Conservation (phyloP, 2,113 vertebrate species). For the Ia io region DNA sequence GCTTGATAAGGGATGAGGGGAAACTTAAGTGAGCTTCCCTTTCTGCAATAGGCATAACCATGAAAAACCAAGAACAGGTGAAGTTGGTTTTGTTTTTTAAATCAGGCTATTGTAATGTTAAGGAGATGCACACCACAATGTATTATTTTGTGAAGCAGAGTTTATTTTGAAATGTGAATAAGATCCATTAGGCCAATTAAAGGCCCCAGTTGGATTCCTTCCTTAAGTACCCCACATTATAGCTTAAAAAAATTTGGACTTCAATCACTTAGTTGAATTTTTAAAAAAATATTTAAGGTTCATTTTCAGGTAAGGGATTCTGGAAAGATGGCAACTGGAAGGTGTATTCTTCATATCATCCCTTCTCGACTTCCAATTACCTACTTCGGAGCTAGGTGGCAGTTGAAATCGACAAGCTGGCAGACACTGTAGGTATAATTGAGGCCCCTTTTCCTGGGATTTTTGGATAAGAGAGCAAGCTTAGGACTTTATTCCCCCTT, state of each 20-base stretch:
- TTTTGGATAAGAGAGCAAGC: neutral
- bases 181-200: neutral
- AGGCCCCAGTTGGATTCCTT: neutral
- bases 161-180: neutral
- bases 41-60: neutral
- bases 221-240: neutral
- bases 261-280: neutral
- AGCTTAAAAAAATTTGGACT: constrained; percentile 4
- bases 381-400: neutral
- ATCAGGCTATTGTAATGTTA: neutral
- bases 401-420: neutral
- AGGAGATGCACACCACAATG: neutral
- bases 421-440: neutral
- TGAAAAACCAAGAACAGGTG: neutral
- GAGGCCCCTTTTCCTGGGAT: neutral
- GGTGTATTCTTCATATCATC: neutral
- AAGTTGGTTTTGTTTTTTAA: neutral
- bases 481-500: neutral
- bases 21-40: neutral
- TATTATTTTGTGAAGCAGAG: neutral
- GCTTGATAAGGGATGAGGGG: neutral
- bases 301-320: neutral
- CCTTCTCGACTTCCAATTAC: neutral
- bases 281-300: neutral
- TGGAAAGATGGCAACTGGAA: neutral